phyloP scores from a whole-genome alignment of 2,888 invertebrate genomes.

The Hetaerina titia region DNA sequence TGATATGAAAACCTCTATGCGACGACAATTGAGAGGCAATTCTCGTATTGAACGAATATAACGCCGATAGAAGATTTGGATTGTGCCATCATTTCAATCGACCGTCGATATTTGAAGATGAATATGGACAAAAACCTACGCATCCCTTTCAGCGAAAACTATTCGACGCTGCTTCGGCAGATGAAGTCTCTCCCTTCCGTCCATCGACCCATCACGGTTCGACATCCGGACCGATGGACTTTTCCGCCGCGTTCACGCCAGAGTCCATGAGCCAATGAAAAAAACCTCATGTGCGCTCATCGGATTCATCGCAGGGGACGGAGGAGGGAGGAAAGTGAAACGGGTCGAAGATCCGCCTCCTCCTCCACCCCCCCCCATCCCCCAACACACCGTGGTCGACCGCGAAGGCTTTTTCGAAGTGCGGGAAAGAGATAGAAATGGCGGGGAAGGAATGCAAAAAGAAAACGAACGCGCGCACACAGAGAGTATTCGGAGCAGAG shows the following conservation, averaged over 20 bases:
- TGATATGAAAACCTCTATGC: no score
- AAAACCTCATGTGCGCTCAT: neutral
- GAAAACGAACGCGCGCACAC: neutral
- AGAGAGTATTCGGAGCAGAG: neutral
- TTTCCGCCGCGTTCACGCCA: neutral
- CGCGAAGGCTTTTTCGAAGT: neutral
- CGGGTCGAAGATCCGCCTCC: constrained; percentile 5
- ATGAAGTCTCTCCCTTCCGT: no score
- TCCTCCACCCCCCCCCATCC: no score
- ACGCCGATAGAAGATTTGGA: no score
- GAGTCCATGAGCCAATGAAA: neutral
- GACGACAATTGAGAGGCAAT: no score
- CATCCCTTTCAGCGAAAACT: no score
- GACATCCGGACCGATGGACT: neutral
- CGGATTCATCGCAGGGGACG: neutral
- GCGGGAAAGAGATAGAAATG: neutral
- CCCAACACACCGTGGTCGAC: constrained; percentile 8
- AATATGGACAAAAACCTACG: no score
- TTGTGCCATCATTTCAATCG: no score
- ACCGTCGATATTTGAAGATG: no score
- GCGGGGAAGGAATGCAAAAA: neutral
- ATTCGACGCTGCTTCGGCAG: no score
- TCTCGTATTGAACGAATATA: no score
- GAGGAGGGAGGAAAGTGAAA: neutral
- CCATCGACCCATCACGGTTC: no score